A percentile compares a stretch with the other conserved stretches of the same genome.
Conservation (phyloP, 2,797 vertebrate species). For the Coranthus polyacanthus region DNA sequence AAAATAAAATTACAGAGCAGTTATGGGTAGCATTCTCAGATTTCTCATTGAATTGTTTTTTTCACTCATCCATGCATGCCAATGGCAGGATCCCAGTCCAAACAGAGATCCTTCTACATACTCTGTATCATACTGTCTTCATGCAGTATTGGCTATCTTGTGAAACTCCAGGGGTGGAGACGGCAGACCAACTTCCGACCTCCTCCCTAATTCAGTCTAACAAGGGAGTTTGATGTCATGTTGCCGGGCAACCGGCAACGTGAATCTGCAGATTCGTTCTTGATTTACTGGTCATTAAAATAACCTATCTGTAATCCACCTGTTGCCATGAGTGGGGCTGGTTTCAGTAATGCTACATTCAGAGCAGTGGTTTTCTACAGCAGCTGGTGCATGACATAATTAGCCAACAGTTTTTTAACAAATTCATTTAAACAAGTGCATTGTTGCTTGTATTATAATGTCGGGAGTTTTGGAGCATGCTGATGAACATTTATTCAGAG, state of each 20-base stretch:
- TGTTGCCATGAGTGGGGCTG: constrained; percentile 50
- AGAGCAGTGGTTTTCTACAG: constrained; percentile 14
- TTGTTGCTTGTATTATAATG: constrained; percentile 9
- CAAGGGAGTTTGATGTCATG: constrained; percentile 75
- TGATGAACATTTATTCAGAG: constrained; percentile 15
- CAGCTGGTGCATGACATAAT: not conserved
- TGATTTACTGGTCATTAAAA: constrained; percentile 76
- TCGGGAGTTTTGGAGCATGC: not conserved
- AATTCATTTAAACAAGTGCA: not conserved
- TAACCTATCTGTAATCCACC: constrained; percentile 53
- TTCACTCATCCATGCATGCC: constrained; percentile 41
- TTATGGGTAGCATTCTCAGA: constrained; percentile 77
- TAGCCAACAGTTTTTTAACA: not conserved
- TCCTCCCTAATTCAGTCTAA: constrained; percentile 66
- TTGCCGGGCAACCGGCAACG: constrained; percentile 79
- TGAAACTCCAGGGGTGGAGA: constrained; percentile 29
- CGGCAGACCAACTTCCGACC: constrained; percentile 60
- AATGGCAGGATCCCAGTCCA: constrained; percentile 45
- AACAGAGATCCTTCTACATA: constrained; percentile 50
- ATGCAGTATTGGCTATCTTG: constrained; percentile 36
- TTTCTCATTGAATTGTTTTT: constrained; percentile 69
- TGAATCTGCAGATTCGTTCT: constrained; percentile 81
- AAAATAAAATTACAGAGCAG: constrained; percentile 79
- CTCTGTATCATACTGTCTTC: constrained; percentile 34
- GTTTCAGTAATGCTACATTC: constrained; percentile 17